Conservation (phyloP, 2,888 invertebrate genomes). For the Melipona bicolor region DNA sequence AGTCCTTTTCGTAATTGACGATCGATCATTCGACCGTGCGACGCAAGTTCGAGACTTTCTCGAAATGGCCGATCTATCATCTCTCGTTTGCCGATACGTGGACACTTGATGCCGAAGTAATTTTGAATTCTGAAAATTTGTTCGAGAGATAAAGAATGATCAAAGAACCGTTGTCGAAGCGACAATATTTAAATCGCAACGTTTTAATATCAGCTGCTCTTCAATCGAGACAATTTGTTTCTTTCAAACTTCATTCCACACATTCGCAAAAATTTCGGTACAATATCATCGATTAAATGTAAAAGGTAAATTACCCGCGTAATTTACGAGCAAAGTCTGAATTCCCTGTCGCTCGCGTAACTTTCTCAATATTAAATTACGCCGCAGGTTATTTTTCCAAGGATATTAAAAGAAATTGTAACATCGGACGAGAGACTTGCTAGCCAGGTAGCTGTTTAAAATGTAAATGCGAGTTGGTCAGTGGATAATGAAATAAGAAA, state of each 20-base stretch:
- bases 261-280: too few relatives aligned
- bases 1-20: slow-evolving; percentile 3
- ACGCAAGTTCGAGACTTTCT: not conserved
- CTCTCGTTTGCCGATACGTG: not conserved
- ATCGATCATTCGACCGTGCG: slow-evolving; percentile 32
- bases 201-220: too few relatives aligned
- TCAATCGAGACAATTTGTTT: too few relatives aligned
- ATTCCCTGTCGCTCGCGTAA: too few relatives aligned
- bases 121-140: not conserved
- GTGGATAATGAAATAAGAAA: not conserved
- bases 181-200: too few relatives aligned
- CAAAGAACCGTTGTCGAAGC: not conserved
- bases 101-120: not conserved
- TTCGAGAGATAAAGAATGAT: not conserved
- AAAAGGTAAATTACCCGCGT: too few relatives aligned
- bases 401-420: not conserved
- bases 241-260: too few relatives aligned
- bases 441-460: not conserved
- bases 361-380: not conserved
- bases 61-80: slow-evolving; percentile 16
- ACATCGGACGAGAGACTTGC: not conserved
- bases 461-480: not conserved
- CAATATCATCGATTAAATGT: too few relatives aligned
- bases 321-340: too few relatives aligned
- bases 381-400: not conserved